Conservation (phyloP, 2,888 invertebrate genomes). For the Oasisia sp. region DNA sequence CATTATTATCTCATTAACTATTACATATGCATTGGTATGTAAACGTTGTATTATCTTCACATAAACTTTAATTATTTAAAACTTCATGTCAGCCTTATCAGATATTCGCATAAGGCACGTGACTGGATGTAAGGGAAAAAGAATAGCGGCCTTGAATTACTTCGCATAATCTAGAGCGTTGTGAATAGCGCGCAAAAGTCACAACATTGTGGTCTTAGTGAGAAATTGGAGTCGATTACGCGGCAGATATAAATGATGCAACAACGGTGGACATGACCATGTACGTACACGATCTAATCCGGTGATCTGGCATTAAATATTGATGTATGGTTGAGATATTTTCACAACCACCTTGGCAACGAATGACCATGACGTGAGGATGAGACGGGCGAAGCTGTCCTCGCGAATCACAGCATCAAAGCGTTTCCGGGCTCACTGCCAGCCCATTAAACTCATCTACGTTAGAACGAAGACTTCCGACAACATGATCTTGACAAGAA, state of each 20-base stretch:
- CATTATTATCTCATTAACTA: background rate
- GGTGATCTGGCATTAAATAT: background rate
- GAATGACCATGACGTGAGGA: background rate
- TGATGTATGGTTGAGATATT: background rate
- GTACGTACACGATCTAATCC: background rate
- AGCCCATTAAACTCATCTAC: background rate
- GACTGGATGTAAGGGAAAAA: background rate
- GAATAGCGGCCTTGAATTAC: background rate
- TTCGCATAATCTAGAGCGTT: background rate
- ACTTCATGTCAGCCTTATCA: background rate
- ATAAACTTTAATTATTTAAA: background rate
- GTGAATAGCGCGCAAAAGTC: background rate
- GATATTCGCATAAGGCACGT: background rate
- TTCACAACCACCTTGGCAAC: background rate
- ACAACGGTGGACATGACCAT: background rate
- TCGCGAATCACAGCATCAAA: background rate
- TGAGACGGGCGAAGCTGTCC: background rate
- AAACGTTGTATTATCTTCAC: background rate
- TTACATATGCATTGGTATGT: background rate
- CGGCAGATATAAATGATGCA: background rate
- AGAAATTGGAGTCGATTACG: background rate
- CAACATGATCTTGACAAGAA: background rate
- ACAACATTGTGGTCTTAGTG: background rate
- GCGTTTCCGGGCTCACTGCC: background rate
- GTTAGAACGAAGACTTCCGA: background rate